Conservation (phyloP, 1,140 invertebrate species). For the Heliconius melpomene region DNA sequence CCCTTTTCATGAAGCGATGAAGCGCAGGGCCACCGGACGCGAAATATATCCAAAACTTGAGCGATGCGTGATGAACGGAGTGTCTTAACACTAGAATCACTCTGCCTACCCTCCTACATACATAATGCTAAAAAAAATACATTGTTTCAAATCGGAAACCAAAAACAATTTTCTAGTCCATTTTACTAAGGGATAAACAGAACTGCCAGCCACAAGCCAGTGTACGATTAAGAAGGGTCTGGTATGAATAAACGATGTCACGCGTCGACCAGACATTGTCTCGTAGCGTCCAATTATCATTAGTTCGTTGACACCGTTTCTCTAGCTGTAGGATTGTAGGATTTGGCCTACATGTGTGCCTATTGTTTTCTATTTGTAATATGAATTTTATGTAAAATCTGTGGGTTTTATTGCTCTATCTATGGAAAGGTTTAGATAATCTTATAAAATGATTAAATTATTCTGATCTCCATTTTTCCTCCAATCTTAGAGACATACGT, state of each 20-base stretch:
- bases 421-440: not conserved
- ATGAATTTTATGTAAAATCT: not conserved
- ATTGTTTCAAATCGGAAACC: not conserved
- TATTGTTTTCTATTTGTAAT: not conserved
- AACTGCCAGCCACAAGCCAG: not conserved
- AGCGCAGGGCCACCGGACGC: too few relatives aligned
- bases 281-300: constrained; percentile 29
- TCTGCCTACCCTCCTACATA: too few relatives aligned
- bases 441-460: too few relatives aligned
- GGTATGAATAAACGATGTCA: constrained; percentile 43
- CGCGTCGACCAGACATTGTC: constrained; percentile 27
- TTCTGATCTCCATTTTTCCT: too few relatives aligned
- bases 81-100: too few relatives aligned
- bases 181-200: not conserved
- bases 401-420: not conserved
- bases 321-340: constrained; percentile 17
- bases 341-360: constrained; percentile 15
- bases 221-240: constrained; percentile 7
- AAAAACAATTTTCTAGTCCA: not conserved
- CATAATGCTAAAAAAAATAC: too few relatives aligned
- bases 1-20: not conserved
- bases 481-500: too few relatives aligned
- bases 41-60: too few relatives aligned
- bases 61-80: too few relatives aligned
- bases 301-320: constrained; percentile 29